These are phyloP conservation scores for Phalacrocorax pelagicus DNA, from an alignment of 2,113 vertebrate species.

Conservation along the genomic window DNA sequence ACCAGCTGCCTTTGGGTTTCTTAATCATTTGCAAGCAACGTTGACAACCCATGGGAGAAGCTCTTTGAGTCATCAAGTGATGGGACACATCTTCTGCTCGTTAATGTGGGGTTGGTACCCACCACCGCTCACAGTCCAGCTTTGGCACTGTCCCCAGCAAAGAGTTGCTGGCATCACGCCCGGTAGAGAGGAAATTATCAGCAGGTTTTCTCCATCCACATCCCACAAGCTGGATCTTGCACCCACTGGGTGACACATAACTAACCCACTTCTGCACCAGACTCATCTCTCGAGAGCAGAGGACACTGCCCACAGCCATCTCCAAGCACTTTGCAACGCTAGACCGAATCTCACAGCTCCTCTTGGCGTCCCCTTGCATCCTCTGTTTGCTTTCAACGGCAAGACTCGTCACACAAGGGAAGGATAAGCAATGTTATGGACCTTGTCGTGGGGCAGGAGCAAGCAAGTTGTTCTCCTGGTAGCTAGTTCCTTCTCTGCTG, in stretches of 20 bases:
- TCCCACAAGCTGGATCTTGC: neutral
- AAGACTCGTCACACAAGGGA: neutral
- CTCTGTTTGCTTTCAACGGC: too few species aligned
- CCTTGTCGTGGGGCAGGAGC: neutral
- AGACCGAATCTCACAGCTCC: neutral
- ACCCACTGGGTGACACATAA: neutral
- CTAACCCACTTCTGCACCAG: neutral
- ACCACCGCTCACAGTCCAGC: neutral
- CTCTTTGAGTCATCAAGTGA: neutral
- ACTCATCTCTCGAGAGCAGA: neutral
- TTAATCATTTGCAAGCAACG: neutral
- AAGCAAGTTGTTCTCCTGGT: neutral
- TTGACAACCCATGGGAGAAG: neutral
- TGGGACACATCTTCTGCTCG: neutral
- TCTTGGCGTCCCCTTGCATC: neutral
- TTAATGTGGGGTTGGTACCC: neutral
- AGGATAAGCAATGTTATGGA: neutral
- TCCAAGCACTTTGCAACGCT: neutral
- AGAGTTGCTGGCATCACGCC: too few species aligned
- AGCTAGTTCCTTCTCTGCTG: neutral
- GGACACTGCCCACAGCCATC: neutral
- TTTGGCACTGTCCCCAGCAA: neutral
- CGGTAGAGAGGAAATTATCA: neutral
- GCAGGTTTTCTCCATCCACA: neutral
- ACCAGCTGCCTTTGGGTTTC: neutral